phyloP scores from a whole-genome alignment of 1,140 invertebrate species.

The Stratiolaelaps scimitus region DNA sequence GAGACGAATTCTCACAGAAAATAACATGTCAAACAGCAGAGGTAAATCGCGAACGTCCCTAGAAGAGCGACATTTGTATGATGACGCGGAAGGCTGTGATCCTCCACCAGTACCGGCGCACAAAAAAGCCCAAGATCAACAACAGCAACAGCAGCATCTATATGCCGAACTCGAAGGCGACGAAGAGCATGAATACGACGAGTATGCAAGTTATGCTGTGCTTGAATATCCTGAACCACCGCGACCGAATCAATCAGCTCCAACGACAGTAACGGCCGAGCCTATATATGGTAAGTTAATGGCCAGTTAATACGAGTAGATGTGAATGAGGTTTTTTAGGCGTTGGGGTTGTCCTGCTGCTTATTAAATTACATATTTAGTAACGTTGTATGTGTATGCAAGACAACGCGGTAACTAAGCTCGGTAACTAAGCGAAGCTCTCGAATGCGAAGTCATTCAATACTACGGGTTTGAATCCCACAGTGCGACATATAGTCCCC shows the following conservation, averaged over 20 bases:
- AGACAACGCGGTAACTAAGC: no score
- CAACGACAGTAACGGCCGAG: not conserved
- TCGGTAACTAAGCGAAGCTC: no score
- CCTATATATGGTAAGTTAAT: conserved; percentile 17
- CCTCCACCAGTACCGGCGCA: conserved; percentile 14
- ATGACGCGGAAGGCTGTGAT: conserved; percentile 17
- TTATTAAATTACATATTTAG: no score
- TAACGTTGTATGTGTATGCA: no score
- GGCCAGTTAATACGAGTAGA: no score
- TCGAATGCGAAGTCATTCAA: no score
- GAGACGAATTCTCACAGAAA: not conserved
- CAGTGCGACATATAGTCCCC: no score
- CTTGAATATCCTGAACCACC: conserved; percentile 25
- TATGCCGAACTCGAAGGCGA: conserved; percentile 3
- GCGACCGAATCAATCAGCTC: not conserved
- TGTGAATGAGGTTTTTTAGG: no score
- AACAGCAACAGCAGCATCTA: not conserved
- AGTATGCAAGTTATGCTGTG: conserved; percentile 12
- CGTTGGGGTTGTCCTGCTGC: no score
- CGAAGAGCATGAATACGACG: not conserved
- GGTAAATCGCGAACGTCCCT: no score
- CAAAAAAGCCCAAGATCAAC: not conserved
- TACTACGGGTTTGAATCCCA: no score
- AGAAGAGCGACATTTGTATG: conserved; percentile 10
- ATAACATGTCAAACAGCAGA: no score